Conservation (phyloP, 2,888 invertebrate genomes). For the Pseudococcus longispinus region DNA sequence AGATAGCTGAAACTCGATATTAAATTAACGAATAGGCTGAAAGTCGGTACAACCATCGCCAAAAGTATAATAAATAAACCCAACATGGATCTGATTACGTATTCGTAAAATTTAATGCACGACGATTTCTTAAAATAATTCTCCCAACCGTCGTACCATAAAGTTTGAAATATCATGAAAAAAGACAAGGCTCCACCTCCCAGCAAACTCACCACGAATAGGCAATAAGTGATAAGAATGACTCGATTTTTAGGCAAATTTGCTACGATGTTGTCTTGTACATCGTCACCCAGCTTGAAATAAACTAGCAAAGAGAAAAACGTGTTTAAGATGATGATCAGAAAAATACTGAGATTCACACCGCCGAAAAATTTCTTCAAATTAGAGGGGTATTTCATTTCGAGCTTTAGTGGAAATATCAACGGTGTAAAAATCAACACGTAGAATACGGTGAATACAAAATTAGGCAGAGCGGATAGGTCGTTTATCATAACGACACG, state of each 20-base stretch:
- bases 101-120: conserved; percentile 33
- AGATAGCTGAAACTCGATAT: conserved; percentile 49
- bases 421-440: background rate
- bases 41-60: conserved; percentile 37
- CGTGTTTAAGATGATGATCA: background rate
- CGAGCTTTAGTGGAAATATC: conserved; percentile 29
- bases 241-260: conserved; percentile 37
- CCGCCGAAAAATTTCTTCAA: conserved; percentile 28
- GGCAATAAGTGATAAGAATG: background rate
- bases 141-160: conserved; percentile 17
- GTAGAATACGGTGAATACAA: background rate
- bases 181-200: background rate
- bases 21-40: conserved; percentile 35
- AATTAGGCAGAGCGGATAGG: conserved; percentile 18
- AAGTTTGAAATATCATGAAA: conserved; percentile 30
- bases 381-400: conserved; percentile 27
- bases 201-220: conserved; percentile 1
- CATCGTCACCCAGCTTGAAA: conserved; percentile 22
- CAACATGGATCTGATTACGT: background rate
- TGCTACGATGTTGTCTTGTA: background rate
- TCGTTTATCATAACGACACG: background rate
- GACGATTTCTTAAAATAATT: background rate
- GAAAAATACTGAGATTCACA: background rate
- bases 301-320: conserved; percentile 27
- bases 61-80: background rate